These are phyloP conservation scores for Cecidostiba fungosa DNA, from an alignment of 2,888 invertebrate species.

Conservation along the genomic window DNA sequence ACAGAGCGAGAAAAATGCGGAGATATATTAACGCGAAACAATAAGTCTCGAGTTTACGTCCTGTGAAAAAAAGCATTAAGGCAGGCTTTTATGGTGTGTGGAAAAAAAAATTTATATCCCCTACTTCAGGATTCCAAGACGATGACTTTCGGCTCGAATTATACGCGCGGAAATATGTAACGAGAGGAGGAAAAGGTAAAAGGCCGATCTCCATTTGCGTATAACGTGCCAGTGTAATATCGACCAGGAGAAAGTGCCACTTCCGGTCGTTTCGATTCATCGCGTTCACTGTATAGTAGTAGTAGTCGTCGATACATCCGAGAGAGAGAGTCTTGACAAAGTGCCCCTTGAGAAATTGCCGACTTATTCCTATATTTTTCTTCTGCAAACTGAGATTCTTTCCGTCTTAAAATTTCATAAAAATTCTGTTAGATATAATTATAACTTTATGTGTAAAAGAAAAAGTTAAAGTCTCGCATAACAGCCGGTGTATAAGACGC, in stretches of 20 bases:
- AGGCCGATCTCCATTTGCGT: background rate
- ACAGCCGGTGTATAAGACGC: background rate
- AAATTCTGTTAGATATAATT: background rate
- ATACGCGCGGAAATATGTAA: too few relatives aligned
- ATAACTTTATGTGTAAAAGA: background rate
- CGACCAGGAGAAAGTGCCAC: background rate
- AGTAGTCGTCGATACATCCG: background rate
- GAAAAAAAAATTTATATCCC: background rate
- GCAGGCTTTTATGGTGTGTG: too few relatives aligned
- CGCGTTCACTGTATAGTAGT: background rate
- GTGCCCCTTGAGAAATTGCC: slow-evolving; percentile 49
- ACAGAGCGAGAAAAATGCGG: background rate
- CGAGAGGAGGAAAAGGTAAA: background rate
- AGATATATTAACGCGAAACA: background rate
- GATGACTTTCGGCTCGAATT: background rate
- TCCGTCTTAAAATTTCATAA: background rate
- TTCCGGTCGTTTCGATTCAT: slow-evolving; percentile 41
- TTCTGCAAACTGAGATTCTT: background rate
- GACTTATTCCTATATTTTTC: slow-evolving; percentile 27
- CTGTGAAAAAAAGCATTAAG: too few relatives aligned
- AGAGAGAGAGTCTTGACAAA: slow-evolving; percentile 39
- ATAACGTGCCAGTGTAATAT: background rate
- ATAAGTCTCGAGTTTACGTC: background rate
- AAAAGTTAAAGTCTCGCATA: background rate
- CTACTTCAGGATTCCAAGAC: background rate